Percentiles rank a stretch among this genome's conserved stretches.
phyloP scores from a whole-genome alignment of 2,797 vertebrate species.

The Malurus splendens region DNA sequence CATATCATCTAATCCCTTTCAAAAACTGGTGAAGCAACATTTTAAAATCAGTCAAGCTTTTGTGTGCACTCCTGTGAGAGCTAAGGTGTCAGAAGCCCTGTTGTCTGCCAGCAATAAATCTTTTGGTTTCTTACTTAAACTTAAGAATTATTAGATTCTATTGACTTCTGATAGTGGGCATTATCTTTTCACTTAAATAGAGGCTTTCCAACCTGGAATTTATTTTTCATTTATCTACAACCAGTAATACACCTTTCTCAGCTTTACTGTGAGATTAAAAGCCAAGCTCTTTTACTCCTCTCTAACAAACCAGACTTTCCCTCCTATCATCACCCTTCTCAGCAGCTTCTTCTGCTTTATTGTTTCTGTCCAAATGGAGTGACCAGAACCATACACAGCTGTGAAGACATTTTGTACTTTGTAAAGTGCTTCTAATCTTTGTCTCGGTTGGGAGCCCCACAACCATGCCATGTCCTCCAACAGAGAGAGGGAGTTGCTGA shows the following conservation, averaged over 20 bases:
- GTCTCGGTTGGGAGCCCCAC: not conserved
- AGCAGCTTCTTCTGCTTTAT: not conserved
- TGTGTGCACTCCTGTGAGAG: not conserved
- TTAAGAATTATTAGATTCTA: not conserved
- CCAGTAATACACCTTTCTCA: not conserved
- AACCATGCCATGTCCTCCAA: not conserved
- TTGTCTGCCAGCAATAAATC: not conserved
- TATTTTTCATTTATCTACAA: not conserved
- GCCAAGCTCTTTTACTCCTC: not conserved
- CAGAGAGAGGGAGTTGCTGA: not conserved
- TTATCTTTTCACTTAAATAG: not conserved
- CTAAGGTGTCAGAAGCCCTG: not conserved
- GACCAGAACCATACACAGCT: not conserved
- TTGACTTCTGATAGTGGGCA: not conserved
- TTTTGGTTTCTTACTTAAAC: not conserved
- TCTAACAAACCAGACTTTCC: not conserved
- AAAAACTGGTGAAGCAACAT: not conserved
- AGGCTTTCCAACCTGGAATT: not conserved
- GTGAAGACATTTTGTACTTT: not conserved
- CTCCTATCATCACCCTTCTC: not conserved
- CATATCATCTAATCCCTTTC: not conserved
- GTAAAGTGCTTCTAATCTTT: not conserved
- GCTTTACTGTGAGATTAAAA: not conserved
- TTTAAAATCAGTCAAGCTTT: not conserved
- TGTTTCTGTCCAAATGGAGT: not conserved